Evolutionary conservation across 2,888 invertebrate genomes (phyloP), one percentile per base, ranked within the genome.

Genomic region (Drosophila pseudotalamancana): DNA sequence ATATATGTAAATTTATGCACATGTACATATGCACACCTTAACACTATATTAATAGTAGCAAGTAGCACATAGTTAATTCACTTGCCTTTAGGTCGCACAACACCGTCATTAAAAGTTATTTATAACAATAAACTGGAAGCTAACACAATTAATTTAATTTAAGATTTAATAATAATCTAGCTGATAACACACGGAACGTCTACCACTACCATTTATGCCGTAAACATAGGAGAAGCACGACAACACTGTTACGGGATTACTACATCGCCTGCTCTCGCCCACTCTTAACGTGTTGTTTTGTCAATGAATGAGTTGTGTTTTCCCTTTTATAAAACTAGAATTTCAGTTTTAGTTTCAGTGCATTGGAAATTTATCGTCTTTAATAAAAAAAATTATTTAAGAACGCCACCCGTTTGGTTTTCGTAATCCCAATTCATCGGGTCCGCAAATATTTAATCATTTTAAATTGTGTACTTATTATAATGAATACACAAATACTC

Each of bases 401-500:
- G 39, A 50, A 29, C 23, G 23, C 19, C 9, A 37, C 46, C 23
- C 56, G 40, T 39, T 62, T 31, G 31, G 8, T 31, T 54, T 53
- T 53, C 49, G 8, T 11, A 46, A 50, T 60, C 19, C 21, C 19
- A 23, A 50, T 56, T 34, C 50, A 42, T 8, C 35, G 21, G 18
- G 3, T 50, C 56, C 43, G 45, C 60, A 46, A 64, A 64, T 66
- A 62, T 74, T 76, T 79, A 76, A 85, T 80, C 80, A 82, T 67
- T 65, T 82, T 72, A 76, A 85, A 76, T 67, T 79, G 73, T 80
- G 73, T 82, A 76, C 86, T 71, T 74, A 77, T 81, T 63, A 65
- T 55, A 64, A 66, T 48, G 79, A 64, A 64, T 45, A 50, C 60
- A 77, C 50, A 37, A 40, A 46, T 45, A 42, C 46, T 55, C 31